Evolutionary conservation across 2,113 vertebrate genomes (phyloP).

Genomic region (Tenebrosternarchus preto): DNA sequence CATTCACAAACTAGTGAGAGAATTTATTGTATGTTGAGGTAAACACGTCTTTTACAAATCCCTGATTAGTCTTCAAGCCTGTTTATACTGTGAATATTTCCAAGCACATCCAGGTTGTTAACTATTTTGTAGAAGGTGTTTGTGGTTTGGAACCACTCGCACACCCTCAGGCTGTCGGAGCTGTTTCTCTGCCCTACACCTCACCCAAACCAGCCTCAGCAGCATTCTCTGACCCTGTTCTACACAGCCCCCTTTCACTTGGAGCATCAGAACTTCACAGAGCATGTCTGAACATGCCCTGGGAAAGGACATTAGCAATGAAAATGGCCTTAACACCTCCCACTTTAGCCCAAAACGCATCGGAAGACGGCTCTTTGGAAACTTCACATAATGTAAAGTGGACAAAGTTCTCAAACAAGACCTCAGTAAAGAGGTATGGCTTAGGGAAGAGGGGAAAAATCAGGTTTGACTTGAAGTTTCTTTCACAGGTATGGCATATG

Average conservation of each 20-base stretch:
- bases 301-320: not conserved
- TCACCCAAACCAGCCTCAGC: not conserved
- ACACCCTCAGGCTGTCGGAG: not conserved
- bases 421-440: not conserved
- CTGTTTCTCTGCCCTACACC: not conserved
- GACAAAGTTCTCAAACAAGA: not conserved
- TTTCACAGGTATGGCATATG: too few species aligned
- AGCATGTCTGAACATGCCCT: slow-evolving; percentile 47
- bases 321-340: slow-evolving; percentile 30
- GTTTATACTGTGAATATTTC: not conserved
- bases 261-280: not conserved
- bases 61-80: not conserved
- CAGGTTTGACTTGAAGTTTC: not conserved
- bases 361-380: not conserved
- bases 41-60: not conserved
- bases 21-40: too few species aligned
- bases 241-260: not conserved
- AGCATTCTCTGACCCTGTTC: not conserved
- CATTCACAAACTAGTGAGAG: too few species aligned
- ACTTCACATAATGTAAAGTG: not conserved
- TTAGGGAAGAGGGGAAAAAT: not conserved
- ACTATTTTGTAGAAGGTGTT: slow-evolving; percentile 8
- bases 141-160: slow-evolving; percentile 25
- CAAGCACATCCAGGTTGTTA: not conserved
- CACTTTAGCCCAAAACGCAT: slow-evolving; percentile 12